Base-by-base conservation (phyloP, 2,113 vertebrate species). In the Orthonyx spaldingii region DNA sequence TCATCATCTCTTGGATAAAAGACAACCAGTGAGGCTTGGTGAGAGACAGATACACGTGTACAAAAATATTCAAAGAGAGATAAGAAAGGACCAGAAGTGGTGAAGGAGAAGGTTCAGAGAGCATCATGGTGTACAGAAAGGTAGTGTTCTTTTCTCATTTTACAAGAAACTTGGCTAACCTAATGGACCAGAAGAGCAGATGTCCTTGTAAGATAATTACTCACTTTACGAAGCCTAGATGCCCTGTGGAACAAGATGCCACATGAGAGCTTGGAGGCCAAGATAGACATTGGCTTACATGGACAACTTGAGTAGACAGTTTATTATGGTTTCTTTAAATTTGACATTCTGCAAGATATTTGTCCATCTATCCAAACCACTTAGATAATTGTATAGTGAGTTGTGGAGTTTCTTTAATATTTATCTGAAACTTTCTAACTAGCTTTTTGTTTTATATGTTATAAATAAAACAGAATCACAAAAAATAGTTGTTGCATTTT, bases 21-120 rank as follows among this genome's bases (percentile, higher is more conserved):
- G 16, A 17, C 18, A 26, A 6, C 6, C 4, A 24, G 11, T 65
- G 28, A 55, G 14, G 26, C 13, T 82, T 47, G 7, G 7, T 59
- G 69, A 68, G 81, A 70, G 23, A 55, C 9, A 24, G 15, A 23
- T 30, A 4, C 0, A 6, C 1, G 1, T 11, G 3, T 13, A 8
- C 11, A 14, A 60, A 80, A 50, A 27, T 35, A 3, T 35, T 93
- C 35, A 44, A 55, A 28, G 27, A 63, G 39, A 69, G 6, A 3
- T 55, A n/a, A 72, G 41, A 68, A 94, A 57, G 71, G 33, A 37
- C 59, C 49, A 15, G 61, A 47, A 33, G n/a, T 53, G 33, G 28
- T 37, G 47, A 33, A 80, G 13, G 7, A 28, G 17, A 30, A 69
- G 30, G 5, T 76, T 93, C 19, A 32, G 44, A 68, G 33, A 28